Evolutionary conservation across 2,888 invertebrate species (phyloP).

Genomic region (Diarsia brunnea): DNA sequence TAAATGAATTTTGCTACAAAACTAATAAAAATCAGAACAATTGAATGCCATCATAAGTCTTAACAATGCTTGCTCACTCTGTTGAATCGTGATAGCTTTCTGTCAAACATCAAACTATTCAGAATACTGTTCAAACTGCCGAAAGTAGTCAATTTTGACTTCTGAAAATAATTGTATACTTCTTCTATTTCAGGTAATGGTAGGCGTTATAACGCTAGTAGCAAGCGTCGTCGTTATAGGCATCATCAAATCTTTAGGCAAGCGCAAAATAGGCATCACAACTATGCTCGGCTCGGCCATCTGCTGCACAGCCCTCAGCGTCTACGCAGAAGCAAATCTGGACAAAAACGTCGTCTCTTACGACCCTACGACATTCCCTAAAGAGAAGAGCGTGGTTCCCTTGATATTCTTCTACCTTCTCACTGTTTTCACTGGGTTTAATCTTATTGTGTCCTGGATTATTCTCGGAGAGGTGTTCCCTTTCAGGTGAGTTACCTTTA

Average conservation of each 20-base stretch:
- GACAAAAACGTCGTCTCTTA: conserved; percentile 85
- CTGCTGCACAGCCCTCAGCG: conserved; percentile 83
- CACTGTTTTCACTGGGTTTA: conserved; percentile 82
- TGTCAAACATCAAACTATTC: background rate
- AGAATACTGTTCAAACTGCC: background rate
- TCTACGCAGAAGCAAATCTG: conserved; percentile 82
- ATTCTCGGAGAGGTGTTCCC: conserved; percentile 91
- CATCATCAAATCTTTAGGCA: conserved; percentile 85
- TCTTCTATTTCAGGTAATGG: conserved; percentile 81
- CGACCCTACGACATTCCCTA: conserved; percentile 81
- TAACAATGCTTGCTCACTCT: conserved; percentile 34
- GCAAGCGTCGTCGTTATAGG: conserved; percentile 82
- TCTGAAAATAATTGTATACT: background rate
- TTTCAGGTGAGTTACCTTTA: conserved; percentile 82
- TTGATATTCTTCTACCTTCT: conserved; percentile 83
- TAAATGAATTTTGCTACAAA: conserved; percentile 4
- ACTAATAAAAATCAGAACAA: background rate
- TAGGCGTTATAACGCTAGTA: conserved; percentile 86
- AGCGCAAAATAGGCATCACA: conserved; percentile 85
- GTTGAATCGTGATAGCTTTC: background rate
- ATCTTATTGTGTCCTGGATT: conserved; percentile 89
- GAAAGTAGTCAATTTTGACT: no score
- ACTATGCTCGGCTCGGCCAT: conserved; percentile 84
- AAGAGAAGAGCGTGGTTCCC: conserved; percentile 81
- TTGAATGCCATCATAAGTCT: background rate